Evolutionary conservation across 2,888 invertebrate species (phyloP).

Genomic region (Caenorhabditis drosophilae): DNA sequence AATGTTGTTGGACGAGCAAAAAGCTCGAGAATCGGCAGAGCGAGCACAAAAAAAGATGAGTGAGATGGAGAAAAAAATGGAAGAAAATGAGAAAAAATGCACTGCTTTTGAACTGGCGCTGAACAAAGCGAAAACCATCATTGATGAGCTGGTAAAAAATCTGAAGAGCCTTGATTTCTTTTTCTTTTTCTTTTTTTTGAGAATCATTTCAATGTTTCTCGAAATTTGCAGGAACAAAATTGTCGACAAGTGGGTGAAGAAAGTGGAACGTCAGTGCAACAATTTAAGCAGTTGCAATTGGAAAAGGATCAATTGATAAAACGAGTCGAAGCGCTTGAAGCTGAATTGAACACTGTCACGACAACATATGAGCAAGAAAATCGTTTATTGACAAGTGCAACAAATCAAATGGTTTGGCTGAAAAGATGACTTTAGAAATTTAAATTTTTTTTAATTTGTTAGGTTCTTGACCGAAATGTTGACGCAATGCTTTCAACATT

Average conservation of each 20-base stretch:
- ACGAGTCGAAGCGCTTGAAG: slow-evolving; percentile 17
- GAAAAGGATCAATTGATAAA: slow-evolving; percentile 26
- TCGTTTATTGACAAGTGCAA: slow-evolving; percentile 42
- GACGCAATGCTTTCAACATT: not conserved
- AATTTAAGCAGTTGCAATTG: slow-evolving; percentile 25
- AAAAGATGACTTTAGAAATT: not conserved
- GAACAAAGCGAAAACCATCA: slow-evolving; percentile 14
- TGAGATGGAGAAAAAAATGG: slow-evolving; percentile 7
- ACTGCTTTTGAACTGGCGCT: slow-evolving; percentile 4
- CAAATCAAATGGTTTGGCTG: slow-evolving; percentile 32
- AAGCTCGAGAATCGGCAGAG: slow-evolving; percentile 14
- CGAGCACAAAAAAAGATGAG: slow-evolving; percentile 8
- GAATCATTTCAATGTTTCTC: not conserved
- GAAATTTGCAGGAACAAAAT: slow-evolving; percentile 17
- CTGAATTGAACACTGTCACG: slow-evolving; percentile 20
- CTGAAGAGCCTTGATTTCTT: no score
- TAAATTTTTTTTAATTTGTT: not conserved
- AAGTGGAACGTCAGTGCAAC: slow-evolving; percentile 23
- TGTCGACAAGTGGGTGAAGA: slow-evolving; percentile 18
- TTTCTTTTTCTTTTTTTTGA: no score
- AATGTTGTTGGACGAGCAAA: slow-evolving; percentile 7
- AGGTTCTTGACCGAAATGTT: slow-evolving; percentile 14
- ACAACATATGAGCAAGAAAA: slow-evolving; percentile 45
- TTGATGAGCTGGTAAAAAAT: slow-evolving; percentile 19
- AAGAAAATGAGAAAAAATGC: slow-evolving; percentile 7